A percentile compares a stretch with the other conserved stretches of the same genome.
These are phyloP conservation scores for Drosophila neonasuta DNA, from an alignment of 2,888 invertebrate species.

Conservation along the genomic window DNA sequence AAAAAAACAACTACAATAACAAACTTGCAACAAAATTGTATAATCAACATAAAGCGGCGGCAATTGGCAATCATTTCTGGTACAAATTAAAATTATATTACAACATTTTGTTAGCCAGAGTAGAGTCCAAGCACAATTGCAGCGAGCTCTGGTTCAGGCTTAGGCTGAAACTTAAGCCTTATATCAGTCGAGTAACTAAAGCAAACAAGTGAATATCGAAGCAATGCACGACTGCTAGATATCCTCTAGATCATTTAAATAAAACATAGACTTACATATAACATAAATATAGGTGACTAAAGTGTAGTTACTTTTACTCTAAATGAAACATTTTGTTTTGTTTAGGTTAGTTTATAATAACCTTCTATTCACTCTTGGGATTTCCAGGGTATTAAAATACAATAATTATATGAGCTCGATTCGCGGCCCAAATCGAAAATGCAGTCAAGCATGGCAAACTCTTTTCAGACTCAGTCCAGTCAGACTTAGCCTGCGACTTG, in stretches of 20 bases:
- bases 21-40: slow-evolving; percentile 52
- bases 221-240: background rate
- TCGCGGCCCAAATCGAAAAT: slow-evolving; percentile 67
- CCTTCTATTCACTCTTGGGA: background rate
- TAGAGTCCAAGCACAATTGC: slow-evolving; percentile 47
- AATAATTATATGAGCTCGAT: slow-evolving; percentile 61
- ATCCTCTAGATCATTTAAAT: background rate
- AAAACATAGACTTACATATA: background rate
- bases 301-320: too few relatives aligned
- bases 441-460: slow-evolving; percentile 63
- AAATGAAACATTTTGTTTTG: background rate
- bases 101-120: slow-evolving; percentile 65
- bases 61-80: slow-evolving; percentile 74
- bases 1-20: slow-evolving; percentile 3
- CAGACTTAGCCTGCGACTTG: slow-evolving; percentile 17
- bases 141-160: slow-evolving; percentile 22
- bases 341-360: background rate
- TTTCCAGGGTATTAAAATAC: slow-evolving; percentile 48
- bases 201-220: slow-evolving; percentile 32
- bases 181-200: slow-evolving; percentile 44
- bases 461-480: slow-evolving; percentile 19
- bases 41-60: slow-evolving; percentile 62
- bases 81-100: slow-evolving; percentile 73
- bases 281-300: background rate
- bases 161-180: slow-evolving; percentile 21